Conservation (phyloP, 2,113 vertebrate species). For the Nerophis ophidion region DNA sequence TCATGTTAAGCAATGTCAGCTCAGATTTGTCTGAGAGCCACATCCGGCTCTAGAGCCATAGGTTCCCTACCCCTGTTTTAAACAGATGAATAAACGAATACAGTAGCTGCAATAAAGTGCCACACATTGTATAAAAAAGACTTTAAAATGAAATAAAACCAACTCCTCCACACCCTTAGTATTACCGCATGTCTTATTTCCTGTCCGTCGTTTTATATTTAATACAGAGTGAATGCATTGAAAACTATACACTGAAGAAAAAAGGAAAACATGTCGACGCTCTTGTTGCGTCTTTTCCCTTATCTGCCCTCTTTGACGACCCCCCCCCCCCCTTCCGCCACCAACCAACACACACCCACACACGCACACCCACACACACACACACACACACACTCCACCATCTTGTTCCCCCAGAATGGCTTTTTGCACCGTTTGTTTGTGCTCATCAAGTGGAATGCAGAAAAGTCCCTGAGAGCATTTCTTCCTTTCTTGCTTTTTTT, state of each 20-base stretch:
- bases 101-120: no score
- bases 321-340: not conserved
- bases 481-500: constrained; percentile 30
- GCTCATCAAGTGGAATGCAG: constrained; percentile 67
- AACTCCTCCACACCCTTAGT: no score
- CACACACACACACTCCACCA: constrained; percentile 1
- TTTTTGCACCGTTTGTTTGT: constrained; percentile 65
- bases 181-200: no score
- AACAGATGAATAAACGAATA: no score
- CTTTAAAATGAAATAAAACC: no score
- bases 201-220: no score
- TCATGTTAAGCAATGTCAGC: no score
- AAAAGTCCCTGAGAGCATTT: constrained; percentile 69
- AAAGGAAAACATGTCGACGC: constrained; percentile 29
- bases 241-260: not conserved
- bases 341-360: constrained; percentile 5
- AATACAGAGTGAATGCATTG: no score
- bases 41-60: no score
- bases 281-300: constrained; percentile 31
- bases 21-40: no score
- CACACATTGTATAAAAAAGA: no score
- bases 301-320: constrained; percentile 22
- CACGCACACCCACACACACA: not conserved
- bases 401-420: constrained; percentile 56
- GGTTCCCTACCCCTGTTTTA: no score